These are phyloP conservation scores for Aphrocallistes beatrix DNA, from an alignment of 37 sponge, comb jelly and placozoan species.

Conservation along the genomic window DNA sequence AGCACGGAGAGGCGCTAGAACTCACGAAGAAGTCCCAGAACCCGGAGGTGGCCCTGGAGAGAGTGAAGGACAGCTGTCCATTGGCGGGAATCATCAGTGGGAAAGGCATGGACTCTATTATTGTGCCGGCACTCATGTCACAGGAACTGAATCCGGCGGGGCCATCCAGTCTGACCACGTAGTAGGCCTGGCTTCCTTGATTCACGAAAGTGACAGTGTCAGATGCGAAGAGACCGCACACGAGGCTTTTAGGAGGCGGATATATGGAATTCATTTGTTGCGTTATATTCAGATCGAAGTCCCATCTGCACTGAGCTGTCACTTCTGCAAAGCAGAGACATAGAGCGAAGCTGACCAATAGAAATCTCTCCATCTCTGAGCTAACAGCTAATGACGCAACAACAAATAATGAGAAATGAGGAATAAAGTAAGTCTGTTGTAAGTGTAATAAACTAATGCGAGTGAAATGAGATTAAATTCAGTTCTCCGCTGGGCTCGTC, in stretches of 20 bases:
- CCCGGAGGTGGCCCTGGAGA: not conserved
- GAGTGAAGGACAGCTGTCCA: not conserved
- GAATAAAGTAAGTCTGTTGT: not conserved
- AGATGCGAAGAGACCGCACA: not conserved
- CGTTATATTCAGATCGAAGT: too few relatives aligned
- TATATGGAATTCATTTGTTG: too few relatives aligned
- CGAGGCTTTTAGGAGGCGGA: not conserved
- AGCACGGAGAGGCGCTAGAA: not conserved
- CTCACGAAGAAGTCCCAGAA: not conserved
- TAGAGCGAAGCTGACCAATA: too few relatives aligned
- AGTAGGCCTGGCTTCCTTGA: not conserved
- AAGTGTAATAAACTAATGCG: not conserved
- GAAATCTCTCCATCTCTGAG: too few relatives aligned
- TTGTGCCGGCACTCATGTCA: not conserved
- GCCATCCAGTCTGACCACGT: not conserved
- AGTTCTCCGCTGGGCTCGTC: too few relatives aligned
- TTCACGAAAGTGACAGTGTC: not conserved
- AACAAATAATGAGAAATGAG: not conserved
- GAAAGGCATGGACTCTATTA: not conserved
- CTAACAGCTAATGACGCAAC: too few relatives aligned
- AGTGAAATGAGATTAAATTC: not conserved
- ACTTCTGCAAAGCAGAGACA: too few relatives aligned
- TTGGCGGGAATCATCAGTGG: too few relatives aligned
- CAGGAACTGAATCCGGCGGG: not conserved
- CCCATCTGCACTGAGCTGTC: too few relatives aligned